Conservation (phyloP, 2,797 vertebrate species). For the Platyrinchus mystaceus region DNA sequence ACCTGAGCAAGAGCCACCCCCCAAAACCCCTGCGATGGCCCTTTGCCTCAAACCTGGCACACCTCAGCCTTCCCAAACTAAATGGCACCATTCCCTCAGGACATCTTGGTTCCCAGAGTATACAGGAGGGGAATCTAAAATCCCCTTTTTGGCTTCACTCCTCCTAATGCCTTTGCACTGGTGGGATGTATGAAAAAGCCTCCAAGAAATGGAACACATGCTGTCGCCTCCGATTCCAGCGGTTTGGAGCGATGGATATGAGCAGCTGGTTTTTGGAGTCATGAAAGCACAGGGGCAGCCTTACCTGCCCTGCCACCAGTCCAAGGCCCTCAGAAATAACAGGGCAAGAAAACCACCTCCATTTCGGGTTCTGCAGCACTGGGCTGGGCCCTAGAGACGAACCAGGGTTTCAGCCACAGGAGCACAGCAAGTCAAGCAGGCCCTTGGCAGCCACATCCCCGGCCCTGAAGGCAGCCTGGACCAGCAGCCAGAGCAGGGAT, state of each 20-base stretch:
- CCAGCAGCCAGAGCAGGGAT: constrained; percentile 14
- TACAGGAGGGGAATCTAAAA: background rate
- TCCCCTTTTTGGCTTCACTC: background rate
- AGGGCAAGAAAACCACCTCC: constrained; percentile 58
- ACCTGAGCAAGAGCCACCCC: background rate
- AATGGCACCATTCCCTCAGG: fast-evolving
- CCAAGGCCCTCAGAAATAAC: constrained; percentile 63
- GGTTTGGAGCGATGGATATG: constrained; percentile 46
- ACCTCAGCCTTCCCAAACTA: background rate
- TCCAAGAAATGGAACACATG: constrained; percentile 36
- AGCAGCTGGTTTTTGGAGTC: constrained; percentile 51
- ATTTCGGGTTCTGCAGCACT: constrained; percentile 39
- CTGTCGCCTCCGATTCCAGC: background rate
- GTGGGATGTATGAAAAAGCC: constrained; percentile 53
- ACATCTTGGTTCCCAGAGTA: background rate
- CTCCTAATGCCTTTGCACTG: background rate
- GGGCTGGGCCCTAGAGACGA: constrained; percentile 61
- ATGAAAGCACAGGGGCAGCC: constrained; percentile 60
- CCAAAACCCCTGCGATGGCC: background rate
- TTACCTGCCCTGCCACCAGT: constrained; percentile 68
- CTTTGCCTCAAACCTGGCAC: background rate
- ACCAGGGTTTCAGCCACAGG: constrained; percentile 54
- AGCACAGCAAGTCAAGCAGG: background rate
- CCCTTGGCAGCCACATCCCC: constrained; percentile 26
- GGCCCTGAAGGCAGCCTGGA: constrained; percentile 24